phyloP scores from a whole-genome alignment of 2,113 vertebrate genomes.

The Dissostichus mawsoni region DNA sequence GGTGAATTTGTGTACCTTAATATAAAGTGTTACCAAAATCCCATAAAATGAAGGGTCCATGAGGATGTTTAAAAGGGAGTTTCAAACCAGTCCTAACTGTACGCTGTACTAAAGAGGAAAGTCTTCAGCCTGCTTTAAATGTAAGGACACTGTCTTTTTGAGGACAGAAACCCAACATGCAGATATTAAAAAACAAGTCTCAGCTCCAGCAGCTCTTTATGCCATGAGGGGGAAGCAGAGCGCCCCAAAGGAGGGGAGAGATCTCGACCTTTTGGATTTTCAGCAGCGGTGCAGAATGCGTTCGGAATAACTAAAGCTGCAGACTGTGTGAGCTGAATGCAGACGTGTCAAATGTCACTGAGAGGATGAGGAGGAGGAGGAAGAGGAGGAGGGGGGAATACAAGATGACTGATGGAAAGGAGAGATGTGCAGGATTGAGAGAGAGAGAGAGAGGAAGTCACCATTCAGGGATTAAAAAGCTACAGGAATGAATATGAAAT shows the following conservation, averaged over 20 bases:
- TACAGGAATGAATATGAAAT: not conserved
- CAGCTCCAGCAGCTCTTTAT: not conserved
- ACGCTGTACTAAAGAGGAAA: no score
- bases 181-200: slow-evolving; percentile 1
- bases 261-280: slow-evolving; percentile 39
- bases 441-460: not conserved
- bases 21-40: no score
- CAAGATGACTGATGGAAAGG: slow-evolving; percentile 15
- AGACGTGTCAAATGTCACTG: slow-evolving; percentile 42
- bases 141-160: no score
- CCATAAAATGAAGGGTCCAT: no score
- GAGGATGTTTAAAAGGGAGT: no score
- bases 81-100: no score
- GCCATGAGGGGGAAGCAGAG: not conserved
- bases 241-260: slow-evolving; percentile 29
- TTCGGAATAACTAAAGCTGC: slow-evolving; percentile 46
- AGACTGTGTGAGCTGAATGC: slow-evolving; percentile 40
- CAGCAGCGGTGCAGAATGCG: slow-evolving; percentile 31
- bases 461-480: not conserved
- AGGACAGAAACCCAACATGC: not conserved
- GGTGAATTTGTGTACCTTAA: no score
- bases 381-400: slow-evolving; percentile 10
- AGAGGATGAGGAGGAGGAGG: not conserved
- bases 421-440: not conserved
- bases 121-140: no score